Evolutionary conservation across 1,140 invertebrate genomes (phyloP), one percentile per base, ranked within the genome.

Genomic region (Drosophila rufa): DNA sequence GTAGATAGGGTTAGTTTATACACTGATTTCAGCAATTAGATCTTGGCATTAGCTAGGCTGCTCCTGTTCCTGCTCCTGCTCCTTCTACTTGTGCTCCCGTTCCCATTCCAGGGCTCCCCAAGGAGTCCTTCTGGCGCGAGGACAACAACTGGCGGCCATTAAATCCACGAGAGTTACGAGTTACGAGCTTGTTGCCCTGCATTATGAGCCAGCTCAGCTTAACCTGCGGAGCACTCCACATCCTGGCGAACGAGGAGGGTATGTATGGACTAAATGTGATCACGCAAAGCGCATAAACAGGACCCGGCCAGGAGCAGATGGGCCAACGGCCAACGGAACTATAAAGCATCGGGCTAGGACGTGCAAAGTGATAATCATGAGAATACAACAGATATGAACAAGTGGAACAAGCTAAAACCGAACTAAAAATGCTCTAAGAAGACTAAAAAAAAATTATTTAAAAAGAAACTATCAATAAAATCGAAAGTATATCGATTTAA

Each of bases 251-350:
- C 22, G 40, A 46, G 53, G 48, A 25, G 3, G 46, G 38, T 27
- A 12, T 36, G 50, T 55, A 5, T 55, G 51, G 62, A 65, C 43
- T 76, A 87, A 82, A 86, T 87, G 82, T 73, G 82, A 86, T 86
- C 80, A 86, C 83, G 83, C 70, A 86, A 74, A 59, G 70, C 80
- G 80, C 84, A 86, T 86, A 83, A 86, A 86, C 83, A 82, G 78
- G 50, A 78, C 58, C 12, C 46, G 22, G 22, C 45, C 33, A 36
- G 33, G 50, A 57, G 43, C 50, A 48, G 47, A 59, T 84, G 80
- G 60, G 56, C 60, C 75, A 78, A 43, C 71, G 70, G 60, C 51
- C 79, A 67, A 64, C 68, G 78, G 46, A 67, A 79, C 82, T 79
- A 85, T 86, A 85, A 87, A 79, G 79, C 79, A 80, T 79, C 67